Conservation (phyloP, 2,113 vertebrate genomes). For the Siniperca knerii region DNA sequence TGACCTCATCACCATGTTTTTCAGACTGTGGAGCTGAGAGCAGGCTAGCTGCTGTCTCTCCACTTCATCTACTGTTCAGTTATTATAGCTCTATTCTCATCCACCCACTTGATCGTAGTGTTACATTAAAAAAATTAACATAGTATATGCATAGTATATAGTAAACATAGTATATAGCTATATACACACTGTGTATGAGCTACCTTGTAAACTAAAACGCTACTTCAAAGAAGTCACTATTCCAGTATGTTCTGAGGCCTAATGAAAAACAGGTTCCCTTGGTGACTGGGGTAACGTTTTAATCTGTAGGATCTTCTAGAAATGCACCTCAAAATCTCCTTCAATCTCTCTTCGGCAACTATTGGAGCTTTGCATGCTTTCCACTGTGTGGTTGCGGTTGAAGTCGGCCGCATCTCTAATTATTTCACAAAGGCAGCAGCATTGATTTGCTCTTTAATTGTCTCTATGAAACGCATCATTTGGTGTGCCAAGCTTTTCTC, state of each 20-base stretch:
- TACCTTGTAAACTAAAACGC: constrained; percentile 25
- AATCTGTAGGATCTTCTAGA: constrained; percentile 34
- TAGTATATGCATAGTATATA: neutral
- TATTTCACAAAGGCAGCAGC: constrained; percentile 63
- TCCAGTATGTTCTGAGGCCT: constrained; percentile 34
- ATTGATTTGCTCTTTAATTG: constrained; percentile 82
- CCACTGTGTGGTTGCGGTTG: constrained; percentile 57
- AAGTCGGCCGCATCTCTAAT: constrained; percentile 52
- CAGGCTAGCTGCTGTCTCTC: constrained; percentile 41
- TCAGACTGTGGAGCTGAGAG: constrained; percentile 52
- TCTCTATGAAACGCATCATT: constrained; percentile 77
- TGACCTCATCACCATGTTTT: constrained; percentile 77
- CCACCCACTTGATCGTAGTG: constrained; percentile 50
- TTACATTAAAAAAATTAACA: neutral
- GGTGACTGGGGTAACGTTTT: constrained; percentile 49
- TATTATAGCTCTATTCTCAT: constrained; percentile 60
- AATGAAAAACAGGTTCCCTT: constrained; percentile 60
- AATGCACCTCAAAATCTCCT: constrained; percentile 31
- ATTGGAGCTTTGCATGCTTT: constrained; percentile 48
- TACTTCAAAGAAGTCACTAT: constrained; percentile 28
- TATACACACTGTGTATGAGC: neutral
- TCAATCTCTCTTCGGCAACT: constrained; percentile 2
- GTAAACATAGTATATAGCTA: neutral
- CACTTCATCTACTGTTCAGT: constrained; percentile 62
- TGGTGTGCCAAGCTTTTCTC: constrained; percentile 60